A percentile compares a stretch with the other conserved stretches of the same genome.
Conservation (phyloP, 2,797 vertebrate species). For the Oophaga sylvatica region DNA sequence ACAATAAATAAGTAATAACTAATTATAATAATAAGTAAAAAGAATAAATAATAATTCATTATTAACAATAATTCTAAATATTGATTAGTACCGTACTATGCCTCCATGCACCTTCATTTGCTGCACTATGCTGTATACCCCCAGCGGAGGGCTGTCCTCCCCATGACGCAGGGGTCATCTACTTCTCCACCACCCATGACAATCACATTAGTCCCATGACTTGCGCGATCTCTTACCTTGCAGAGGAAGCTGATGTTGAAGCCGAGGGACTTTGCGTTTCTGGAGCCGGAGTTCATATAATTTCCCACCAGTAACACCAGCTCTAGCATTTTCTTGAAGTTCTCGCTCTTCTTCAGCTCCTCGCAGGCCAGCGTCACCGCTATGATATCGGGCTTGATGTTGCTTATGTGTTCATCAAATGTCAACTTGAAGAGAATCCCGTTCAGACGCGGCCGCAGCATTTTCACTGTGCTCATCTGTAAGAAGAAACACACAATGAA, state of each 20-base stretch:
- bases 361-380: constrained; percentile 94
- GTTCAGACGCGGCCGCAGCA: constrained; percentile 87
- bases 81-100: too few relatives aligned
- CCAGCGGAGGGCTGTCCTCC: too few relatives aligned
- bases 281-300: constrained; percentile 97
- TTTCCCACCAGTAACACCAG: constrained; percentile 91
- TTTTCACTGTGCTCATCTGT: constrained; percentile 96
- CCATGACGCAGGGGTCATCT: too few relatives aligned
- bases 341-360: constrained; percentile 95
- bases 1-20: too few relatives aligned
- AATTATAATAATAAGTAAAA: too few relatives aligned
- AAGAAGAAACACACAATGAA: constrained; percentile 32
- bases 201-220: too few relatives aligned
- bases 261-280: constrained; percentile 94
- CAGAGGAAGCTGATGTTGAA: constrained; percentile 94
- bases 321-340: constrained; percentile 85
- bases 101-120: too few relatives aligned
- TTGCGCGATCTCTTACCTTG: constrained; percentile 81
- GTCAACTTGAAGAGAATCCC: constrained; percentile 93
- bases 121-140: too few relatives aligned
- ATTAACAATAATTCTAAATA: too few relatives aligned
- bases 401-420: constrained; percentile 95
- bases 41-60: too few relatives aligned
- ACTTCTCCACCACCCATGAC: too few relatives aligned
- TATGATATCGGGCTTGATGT: constrained; percentile 94